A percentile compares a stretch with the other conserved stretches of the same genome.
Conservation (phyloP, 2,113 vertebrate genomes). For the Heloderma charlesbogerti region DNA sequence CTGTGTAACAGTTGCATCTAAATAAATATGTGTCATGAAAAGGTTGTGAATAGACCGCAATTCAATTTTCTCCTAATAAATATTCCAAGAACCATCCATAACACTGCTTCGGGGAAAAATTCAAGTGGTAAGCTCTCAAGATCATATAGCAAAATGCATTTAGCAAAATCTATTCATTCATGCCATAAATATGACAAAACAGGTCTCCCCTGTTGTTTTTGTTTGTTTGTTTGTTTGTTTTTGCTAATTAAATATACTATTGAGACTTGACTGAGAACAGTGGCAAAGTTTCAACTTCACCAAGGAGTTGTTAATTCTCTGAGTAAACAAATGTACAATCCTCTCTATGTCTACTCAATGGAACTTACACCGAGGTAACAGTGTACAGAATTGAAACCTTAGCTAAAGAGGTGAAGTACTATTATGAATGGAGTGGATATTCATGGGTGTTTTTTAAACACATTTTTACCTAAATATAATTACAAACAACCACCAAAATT, state of each 20-base stretch:
- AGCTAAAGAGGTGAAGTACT: not conserved
- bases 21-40: conserved; percentile 44
- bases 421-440: not conserved
- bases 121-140: not conserved
- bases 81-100: conserved; percentile 22
- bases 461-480: not conserved
- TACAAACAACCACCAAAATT: not conserved
- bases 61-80: conserved; percentile 56
- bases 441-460: not conserved
- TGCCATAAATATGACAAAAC: not conserved
- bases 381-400: not conserved
- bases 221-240: not conserved
- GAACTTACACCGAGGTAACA: not conserved
- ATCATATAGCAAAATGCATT: not conserved
- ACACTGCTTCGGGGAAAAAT: not conserved
- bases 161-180: not conserved
- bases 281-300: not conserved
- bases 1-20: conserved; percentile 57
- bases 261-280: not conserved
- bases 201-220: not conserved
- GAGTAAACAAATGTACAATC: not conserved
- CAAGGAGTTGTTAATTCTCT: not conserved
- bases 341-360: not conserved
- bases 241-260: not conserved
- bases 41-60: conserved; percentile 60